Evolutionary conservation across 1,140 invertebrate genomes (phyloP), one percentile per base, ranked within the genome.

Genomic region (Teleopsis dalmanni): DNA sequence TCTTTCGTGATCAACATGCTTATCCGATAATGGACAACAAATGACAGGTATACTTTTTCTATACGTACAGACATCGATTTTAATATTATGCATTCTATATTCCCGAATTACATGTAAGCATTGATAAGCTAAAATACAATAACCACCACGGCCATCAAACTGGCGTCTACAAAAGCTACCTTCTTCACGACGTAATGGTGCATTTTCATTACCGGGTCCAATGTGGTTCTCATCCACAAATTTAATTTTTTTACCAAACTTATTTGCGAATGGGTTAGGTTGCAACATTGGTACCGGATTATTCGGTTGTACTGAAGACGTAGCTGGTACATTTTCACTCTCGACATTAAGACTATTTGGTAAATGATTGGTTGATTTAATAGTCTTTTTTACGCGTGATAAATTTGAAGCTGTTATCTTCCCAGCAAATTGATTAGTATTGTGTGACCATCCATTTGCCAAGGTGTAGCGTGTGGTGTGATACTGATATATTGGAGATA

Each of bases 51-150:
- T 50, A 38, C 64, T 68, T 18, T 50, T 57, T 6, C 62, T 56
- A 44, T 69, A 55, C 11, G 62, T 62, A 46, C 65, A 69, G 9
- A 69, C 55, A 45, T 69, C 65, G 4, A 69, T 60, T 25, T 53
- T 57, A 0, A 56, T 59, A 18, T 65, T 62, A 44, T 69, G 65
- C 22, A 62, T 49, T 1, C 65, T 62, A 51, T 61, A 64, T 44
- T 68, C 65, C 1, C 60, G 57, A 26, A 69, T 59, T 4, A 63
- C 57, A 43, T 68, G 65, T 1, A 69, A 46, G 27, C 65, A 69
- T 40, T 69, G 65, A 46, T 65, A 60, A 13, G 65, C 62, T 27
- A 69, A 42, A 16, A 69, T 62, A 48, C 65, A 69, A 41, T 68
- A 68, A 16, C 65, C 65, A 38, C 58, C 60, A 9, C 62, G 53